Base-by-base conservation (phyloP, 2,113 vertebrate genomes). In the Xyliphius kryptos region DNA sequence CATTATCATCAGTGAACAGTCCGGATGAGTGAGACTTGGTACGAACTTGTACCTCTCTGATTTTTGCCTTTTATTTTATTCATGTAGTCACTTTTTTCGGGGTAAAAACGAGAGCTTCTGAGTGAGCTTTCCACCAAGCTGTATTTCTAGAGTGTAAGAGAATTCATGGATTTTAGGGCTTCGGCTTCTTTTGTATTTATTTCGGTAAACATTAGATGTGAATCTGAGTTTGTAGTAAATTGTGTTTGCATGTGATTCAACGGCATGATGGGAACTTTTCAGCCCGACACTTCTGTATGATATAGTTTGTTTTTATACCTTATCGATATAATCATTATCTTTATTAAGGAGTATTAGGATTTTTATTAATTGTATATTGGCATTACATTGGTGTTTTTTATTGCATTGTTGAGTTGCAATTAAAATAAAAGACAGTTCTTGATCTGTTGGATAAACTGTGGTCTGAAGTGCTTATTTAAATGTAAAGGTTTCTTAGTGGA, bases 181-280 rank as follows among this genome's bases (percentile, higher is more conserved):
- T 65, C 43, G 59, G 59, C 43, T 58, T 56, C 37, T 10, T 67
- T 55, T 64, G 50, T n/a, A 48, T 17, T 32, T 14, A 61, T 15
- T 54, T 72, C 49, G 15, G 16, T 59, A 50, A 59, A 56, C 32
- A 38, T 71, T 41, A 40, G 41, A 32, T 8, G 40, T 44, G 55
- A 50, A 9, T 70, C 60, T 46, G 49, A 59, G 15, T 50, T 41
- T 70, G 40, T 51, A 69, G 26, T 53, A 20, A 26, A 51, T 72
- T 72, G 63, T 49, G 46, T 74, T 61, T 61, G 68, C 68, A 71
- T 71, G 69, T 55, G 58, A 67, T 71, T 68, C 44, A 61, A 19
- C 52, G 41, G 72, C 72, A 70, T 68, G 64, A 52, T 66, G 56
- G 64, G 56, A 68, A 60, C 37, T 68, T 67, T 63, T 60, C 36